phyloP scores from a whole-genome alignment of 2,113 vertebrate species.

The Notarius quadriscutis region DNA sequence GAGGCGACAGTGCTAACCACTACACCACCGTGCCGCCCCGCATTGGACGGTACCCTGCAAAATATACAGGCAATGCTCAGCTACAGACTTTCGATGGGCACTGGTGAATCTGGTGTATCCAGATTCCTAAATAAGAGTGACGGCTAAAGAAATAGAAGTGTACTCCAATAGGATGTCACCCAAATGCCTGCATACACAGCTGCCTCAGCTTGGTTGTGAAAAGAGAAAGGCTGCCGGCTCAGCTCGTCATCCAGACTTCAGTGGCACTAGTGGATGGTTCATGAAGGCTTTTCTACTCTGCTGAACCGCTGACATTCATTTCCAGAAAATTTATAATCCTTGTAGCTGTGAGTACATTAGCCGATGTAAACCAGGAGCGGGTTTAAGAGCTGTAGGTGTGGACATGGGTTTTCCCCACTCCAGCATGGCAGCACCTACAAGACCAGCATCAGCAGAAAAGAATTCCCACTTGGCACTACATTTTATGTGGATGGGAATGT shows the following conservation, averaged over 20 bases:
- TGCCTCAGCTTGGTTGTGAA: background rate
- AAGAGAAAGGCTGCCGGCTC: background rate
- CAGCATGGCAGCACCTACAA: background rate
- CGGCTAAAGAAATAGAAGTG: background rate
- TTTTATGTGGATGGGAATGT: background rate
- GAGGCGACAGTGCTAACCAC: no score
- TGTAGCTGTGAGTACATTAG: background rate
- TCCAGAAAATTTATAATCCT: background rate
- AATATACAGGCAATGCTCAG: background rate
- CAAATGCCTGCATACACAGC: background rate
- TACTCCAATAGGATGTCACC: background rate
- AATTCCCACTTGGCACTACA: background rate
- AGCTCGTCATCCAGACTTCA: background rate
- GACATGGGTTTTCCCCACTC: constrained; percentile 2
- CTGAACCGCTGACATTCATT: background rate
- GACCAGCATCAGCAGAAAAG: background rate
- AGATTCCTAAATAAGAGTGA: background rate
- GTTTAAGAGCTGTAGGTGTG: constrained; percentile 16
- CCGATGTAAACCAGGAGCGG: background rate
- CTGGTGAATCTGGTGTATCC: background rate
- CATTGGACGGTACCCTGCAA: background rate
- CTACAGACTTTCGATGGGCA: background rate
- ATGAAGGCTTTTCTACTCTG: background rate
- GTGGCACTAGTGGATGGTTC: background rate
- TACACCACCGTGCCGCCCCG: no score